phyloP scores from a whole-genome alignment of 2,113 vertebrate genomes.

The Ageneiosus marmoratus region DNA sequence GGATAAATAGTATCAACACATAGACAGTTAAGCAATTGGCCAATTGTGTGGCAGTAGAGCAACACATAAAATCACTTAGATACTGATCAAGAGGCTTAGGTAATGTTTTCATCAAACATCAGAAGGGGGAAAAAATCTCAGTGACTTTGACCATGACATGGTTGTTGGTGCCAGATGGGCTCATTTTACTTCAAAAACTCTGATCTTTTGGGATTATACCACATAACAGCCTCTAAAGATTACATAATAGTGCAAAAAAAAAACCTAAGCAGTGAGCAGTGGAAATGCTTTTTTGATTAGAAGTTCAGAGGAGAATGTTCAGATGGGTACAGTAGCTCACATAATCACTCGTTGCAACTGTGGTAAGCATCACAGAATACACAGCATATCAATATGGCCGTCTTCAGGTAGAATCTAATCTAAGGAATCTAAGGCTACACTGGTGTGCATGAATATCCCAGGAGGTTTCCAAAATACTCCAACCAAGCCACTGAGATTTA shows the following conservation, averaged over 20 bases:
- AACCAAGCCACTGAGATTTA: background rate
- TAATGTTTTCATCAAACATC: background rate
- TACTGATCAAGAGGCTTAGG: background rate
- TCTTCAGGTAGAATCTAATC: too few relatives aligned
- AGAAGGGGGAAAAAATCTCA: background rate
- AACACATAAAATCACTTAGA: background rate
- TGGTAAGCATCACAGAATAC: background rate
- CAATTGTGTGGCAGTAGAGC: background rate
- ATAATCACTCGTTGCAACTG: background rate
- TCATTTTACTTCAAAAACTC: background rate
- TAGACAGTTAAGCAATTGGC: background rate
- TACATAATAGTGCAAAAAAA: background rate
- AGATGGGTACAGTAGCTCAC: background rate
- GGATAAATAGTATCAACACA: background rate
- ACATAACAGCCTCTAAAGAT: background rate
- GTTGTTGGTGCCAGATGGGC: background rate
- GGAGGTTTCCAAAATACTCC: background rate
- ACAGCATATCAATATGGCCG: background rate
- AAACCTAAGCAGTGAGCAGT: background rate
- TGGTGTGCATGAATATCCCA: background rate
- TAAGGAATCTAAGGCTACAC: too few relatives aligned
- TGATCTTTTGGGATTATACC: background rate
- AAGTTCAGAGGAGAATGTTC: background rate
- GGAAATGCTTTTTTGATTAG: background rate
- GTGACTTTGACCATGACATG: background rate